Base-by-base conservation (phyloP, 2,113 vertebrate genomes). In the Tenebrosternarchus preto region DNA sequence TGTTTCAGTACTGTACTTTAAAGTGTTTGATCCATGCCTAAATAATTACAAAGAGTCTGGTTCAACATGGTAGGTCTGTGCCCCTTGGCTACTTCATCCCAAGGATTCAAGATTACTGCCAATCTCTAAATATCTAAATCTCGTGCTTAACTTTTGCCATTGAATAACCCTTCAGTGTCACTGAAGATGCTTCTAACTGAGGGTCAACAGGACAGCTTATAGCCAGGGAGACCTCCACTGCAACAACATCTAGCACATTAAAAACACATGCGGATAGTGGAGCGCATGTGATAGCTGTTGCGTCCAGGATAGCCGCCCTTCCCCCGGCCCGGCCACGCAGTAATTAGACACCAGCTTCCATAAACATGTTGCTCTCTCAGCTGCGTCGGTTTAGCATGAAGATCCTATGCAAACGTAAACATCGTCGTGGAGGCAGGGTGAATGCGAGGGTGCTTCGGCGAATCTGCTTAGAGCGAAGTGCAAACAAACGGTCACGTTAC, bases 331-430 rank as follows among this genome's bases (percentile, higher is more conserved):
- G 22, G 53, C 63, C 67, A 78, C 77, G 81, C 12, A 70, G 56
- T 75, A 39, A 80, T 85, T 64, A 76, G 0, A 61, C 77, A 59
- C 77, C 53, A 46, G 1, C 17, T 75, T 75, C 72, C 22, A 80
- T 74, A 81, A 84, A 76, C 68, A 78, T 77, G n/a, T 66, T 64
- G 29, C 25, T 20, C 53, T 19, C 25, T 75, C 63, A 31, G 39
- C 5, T 77, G 69, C 60, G 31, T 55, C 46, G 36, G 24, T 43
- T 69, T 36, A 77, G 61, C 20, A 4, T 68, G 31, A 56, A 76
- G 19, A 57, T 73, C 31, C 64, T 33, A 27, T 19, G 67, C 55
- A 70, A 74, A 77, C 43, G 82, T 76, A 76, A 77, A 67, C 72
- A 72, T 27, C 17, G 11, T 12, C 22, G 57, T 55, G 53, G 50